These are phyloP conservation scores for Aphrophora alni DNA, from an alignment of 2,888 invertebrate genomes.

Conservation along the genomic window DNA sequence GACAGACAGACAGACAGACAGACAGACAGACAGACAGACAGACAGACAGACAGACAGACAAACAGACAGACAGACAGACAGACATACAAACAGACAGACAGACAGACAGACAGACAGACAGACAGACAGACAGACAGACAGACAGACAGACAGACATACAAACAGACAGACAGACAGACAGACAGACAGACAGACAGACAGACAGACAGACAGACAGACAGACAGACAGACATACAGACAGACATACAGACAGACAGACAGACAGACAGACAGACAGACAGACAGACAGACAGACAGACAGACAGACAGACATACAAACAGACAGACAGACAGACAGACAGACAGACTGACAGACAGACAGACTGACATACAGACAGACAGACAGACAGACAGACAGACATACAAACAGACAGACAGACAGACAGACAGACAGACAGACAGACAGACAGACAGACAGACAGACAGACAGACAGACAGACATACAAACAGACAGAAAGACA, in stretches of 20 bases:
- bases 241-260: no score
- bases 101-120: slow-evolving; percentile 20
- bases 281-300: slow-evolving; percentile 14
- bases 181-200: slow-evolving; percentile 14
- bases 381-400: slow-evolving; percentile 14
- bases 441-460: slow-evolving; percentile 14
- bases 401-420: no score
- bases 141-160: no score
- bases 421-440: slow-evolving; percentile 12
- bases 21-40: neutral
- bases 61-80: no score
- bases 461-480: slow-evolving; percentile 14
- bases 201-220: slow-evolving; percentile 7
- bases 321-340: no score
- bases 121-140: slow-evolving; percentile 14
- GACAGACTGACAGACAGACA: slow-evolving; percentile 11
- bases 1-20: neutral
- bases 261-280: slow-evolving; percentile 13
- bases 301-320: no score
- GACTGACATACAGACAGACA: no score
- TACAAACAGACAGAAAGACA: no score
- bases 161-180: no score
- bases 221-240: no score
- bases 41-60: slow-evolving; percentile 9
- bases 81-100: no score